phyloP scores from a whole-genome alignment of 2,113 vertebrate species.

The Phyllopteryx taeniolatus region DNA sequence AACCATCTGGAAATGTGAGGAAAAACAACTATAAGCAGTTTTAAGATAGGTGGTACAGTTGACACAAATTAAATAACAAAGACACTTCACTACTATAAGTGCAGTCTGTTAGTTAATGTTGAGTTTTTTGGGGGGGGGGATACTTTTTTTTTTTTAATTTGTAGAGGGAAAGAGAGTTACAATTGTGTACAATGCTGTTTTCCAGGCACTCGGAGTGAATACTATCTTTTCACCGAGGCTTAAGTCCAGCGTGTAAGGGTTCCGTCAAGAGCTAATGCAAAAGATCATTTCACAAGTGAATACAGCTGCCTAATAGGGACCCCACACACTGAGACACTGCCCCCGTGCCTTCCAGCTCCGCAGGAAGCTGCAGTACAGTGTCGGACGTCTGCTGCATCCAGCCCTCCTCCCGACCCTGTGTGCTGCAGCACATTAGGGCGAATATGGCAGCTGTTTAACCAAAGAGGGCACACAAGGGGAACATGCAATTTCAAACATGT shows the following conservation, averaged over 20 bases:
- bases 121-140: not conserved
- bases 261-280: constrained; percentile 44
- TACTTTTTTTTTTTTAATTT: not conserved
- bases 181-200: constrained; percentile 34
- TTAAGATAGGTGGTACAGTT: not conserved
- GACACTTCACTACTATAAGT: not conserved
- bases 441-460: constrained; percentile 67
- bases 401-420: constrained; percentile 17
- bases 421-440: constrained; percentile 23
- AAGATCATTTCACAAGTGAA: constrained; percentile 48
- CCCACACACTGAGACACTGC: constrained; percentile 32
- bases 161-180: not conserved
- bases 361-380: constrained; percentile 50
- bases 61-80: not conserved
- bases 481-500: constrained; percentile 37
- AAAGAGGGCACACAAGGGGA: constrained; percentile 42
- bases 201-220: constrained; percentile 44
- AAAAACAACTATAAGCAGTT: not conserved
- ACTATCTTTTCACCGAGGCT: constrained; percentile 39
- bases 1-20: not conserved
- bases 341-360: constrained; percentile 51
- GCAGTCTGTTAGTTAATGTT: not conserved
- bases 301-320: constrained; percentile 64
- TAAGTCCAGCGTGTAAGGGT: constrained; percentile 51
- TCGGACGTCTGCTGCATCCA: constrained; percentile 36